phyloP scores from a whole-genome alignment of 2,888 invertebrate genomes.

The Sepioteuthis lessoniana region DNA sequence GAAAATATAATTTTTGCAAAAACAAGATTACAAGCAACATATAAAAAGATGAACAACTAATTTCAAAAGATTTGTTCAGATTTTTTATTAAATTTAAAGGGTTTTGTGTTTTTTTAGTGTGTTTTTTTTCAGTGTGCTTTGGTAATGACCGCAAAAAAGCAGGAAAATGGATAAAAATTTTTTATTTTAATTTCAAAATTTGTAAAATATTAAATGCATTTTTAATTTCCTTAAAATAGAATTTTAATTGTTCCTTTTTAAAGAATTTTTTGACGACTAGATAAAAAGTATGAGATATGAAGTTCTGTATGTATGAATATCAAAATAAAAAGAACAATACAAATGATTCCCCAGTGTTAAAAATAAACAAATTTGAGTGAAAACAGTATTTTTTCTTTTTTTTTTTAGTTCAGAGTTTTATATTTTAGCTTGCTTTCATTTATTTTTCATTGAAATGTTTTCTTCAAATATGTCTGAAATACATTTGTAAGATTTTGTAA shows the following conservation, averaged over 20 bases:
- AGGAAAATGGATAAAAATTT: neutral
- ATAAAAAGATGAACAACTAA: neutral
- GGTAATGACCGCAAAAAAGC: constrained; percentile 2
- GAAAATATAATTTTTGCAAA: neutral
- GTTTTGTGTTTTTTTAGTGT: too few species aligned
- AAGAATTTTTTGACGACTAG: neutral
- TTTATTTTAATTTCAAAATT: neutral
- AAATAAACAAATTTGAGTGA: neutral
- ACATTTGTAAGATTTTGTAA: too few species aligned
- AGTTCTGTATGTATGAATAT: neutral
- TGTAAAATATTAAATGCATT: neutral
- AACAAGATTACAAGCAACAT: neutral
- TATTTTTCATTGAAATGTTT: too few species aligned
- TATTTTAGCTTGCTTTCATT: too few species aligned
- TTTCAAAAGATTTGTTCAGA: neutral
- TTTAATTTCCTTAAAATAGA: neutral
- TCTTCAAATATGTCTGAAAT: too few species aligned
- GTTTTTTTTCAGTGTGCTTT: neutral
- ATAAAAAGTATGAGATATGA: neutral
- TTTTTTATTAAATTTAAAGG: neutral
- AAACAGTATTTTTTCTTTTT: neutral
- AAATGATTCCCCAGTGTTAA: neutral
- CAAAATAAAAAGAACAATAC: neutral
- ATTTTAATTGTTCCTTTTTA: neutral
- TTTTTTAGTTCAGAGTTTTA: too few species aligned